Base-by-base conservation (phyloP, 2,113 vertebrate species). In the Malurus elegans region DNA sequence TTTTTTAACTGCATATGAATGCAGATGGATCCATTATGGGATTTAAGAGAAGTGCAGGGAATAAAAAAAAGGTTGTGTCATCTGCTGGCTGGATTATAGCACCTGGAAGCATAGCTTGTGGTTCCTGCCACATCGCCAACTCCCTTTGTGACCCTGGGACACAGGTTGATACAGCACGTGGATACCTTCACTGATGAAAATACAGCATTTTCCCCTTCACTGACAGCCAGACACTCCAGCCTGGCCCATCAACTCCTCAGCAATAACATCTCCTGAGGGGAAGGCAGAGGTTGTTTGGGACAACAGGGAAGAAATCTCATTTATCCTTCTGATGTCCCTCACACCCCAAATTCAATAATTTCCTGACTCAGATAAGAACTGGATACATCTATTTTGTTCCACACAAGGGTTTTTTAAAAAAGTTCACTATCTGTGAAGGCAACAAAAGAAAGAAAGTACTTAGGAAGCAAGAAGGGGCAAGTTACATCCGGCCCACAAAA, bases 281-380 rank as follows among this genome's bases (percentile, higher is more conserved):
- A 44, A 64, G 47, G 20, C 32, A 47, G 32, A 18, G 24, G 19
- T 36, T 38, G 11, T 25, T 29, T 9, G 4, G 12, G 40, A 17
- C n/a, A 53, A 47, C 38, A 0, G 1, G 14, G 21, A 47, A 28
- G 25, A 32, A 70, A 0, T 0, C 5, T 5, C 8, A 18, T 47
- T 36, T n/a, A 32, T 24, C n/a, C 26, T 66, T 69, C 36, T 24
- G 25, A 65, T 48, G 14, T 21, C n/a, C 19, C 24, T 14, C 2
- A 16, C 2, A 0, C 8, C 20, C 29, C 19, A 61, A 40, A 65
- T 82, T 82, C 76, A 36, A 47, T 75, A 28, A 67, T 34, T 40
- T 72, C 15, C 38, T 54, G 17, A n/a, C 6, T 2, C 25, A 32
- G 34, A 45, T 34, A 36, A 44, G 38, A 12, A 0, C 29, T 15